phyloP scores from a whole-genome alignment of 2,888 invertebrate species.

The Polylopha cassiicola region DNA sequence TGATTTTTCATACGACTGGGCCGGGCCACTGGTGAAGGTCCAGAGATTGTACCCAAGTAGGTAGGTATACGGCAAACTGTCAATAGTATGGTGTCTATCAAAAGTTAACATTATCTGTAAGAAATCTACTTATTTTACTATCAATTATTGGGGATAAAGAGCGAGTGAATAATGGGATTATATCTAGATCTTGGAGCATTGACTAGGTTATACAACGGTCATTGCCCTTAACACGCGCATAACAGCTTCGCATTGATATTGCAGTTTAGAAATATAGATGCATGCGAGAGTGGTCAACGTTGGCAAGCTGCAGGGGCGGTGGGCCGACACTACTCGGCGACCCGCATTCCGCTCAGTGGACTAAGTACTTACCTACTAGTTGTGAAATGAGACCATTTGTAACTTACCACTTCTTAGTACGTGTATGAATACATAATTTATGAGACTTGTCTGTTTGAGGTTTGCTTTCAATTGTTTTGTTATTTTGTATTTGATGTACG shows the following conservation, averaged over 20 bases:
- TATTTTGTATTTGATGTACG: not conserved
- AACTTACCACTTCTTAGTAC: slow-evolving; percentile 39
- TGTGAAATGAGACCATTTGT: slow-evolving; percentile 67
- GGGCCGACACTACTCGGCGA: slow-evolving; percentile 38
- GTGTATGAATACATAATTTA: slow-evolving; percentile 36
- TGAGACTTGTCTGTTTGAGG: slow-evolving; percentile 24
- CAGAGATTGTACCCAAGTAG: too few species aligned
- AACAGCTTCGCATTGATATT: slow-evolving; percentile 38
- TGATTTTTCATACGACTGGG: too few species aligned
- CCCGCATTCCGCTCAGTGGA: slow-evolving; percentile 56
- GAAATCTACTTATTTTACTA: too few species aligned
- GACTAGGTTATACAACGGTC: slow-evolving; percentile 36
- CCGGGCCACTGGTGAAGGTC: too few species aligned
- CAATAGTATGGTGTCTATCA: too few species aligned
- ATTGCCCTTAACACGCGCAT: slow-evolving; percentile 44
- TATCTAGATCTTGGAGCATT: slow-evolving; percentile 7
- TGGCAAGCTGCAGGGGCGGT: slow-evolving; percentile 71
- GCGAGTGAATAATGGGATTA: too few species aligned
- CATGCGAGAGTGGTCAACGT: slow-evolving; percentile 66
- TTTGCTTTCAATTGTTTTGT: slow-evolving; percentile 20
- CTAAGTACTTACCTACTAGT: slow-evolving; percentile 49
- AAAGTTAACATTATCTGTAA: too few species aligned
- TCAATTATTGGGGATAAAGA: too few species aligned
- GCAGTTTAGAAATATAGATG: slow-evolving; percentile 48
- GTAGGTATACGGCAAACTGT: too few species aligned